Base-by-base conservation (phyloP, 2,888 invertebrate genomes). In the Watsonalla cultraria region DNA sequence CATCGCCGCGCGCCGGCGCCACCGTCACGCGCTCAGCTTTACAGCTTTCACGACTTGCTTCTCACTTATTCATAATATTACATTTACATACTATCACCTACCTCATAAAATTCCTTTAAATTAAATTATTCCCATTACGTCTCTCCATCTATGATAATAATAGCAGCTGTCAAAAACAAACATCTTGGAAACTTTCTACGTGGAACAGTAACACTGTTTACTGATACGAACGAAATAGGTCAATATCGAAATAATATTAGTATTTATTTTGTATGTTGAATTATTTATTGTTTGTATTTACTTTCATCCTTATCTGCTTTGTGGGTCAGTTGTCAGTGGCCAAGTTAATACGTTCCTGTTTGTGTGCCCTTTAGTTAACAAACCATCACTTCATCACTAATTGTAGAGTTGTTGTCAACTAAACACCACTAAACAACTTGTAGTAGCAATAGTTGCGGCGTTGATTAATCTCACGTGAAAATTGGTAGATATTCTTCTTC, bases 231-330 rank as follows among this genome's bases (percentile, higher is more conserved):
- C 70, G 70, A 82, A 79, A 76, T 71, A 71, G 85, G 86, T 86
- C 84, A 86, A 80, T 84, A 84, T 78, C 80, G 82, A 79, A 86
- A 82, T 80, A 85, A 81, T 74, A 76, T 80, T 75, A 74, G 67
- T 77, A 72, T 82, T 78, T 80, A 77, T 84, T 81, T 76, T 66
- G 77, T 74, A 65, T 63, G 81, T 24, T 84, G 76, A 80, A 82
- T 86, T 78, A 88, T 86, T 83, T 78, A 84, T 86, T 78, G 71
- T 65, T 64, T 76, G 65, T 81, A 78, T 90, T 87, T 86, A 84
- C 84, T 87, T 88, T 87, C 86, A 76, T 80, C 70, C 77, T 80
- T 88, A 89, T 84, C 86, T 59, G 59, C 63, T 78, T 84, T 84
- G 69, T 87, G 73, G 88, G 87, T 87, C 83, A 86, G 74, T 74